phyloP scores from a whole-genome alignment of 2,888 invertebrate species.

The Himalopsyche kuldschensis region DNA sequence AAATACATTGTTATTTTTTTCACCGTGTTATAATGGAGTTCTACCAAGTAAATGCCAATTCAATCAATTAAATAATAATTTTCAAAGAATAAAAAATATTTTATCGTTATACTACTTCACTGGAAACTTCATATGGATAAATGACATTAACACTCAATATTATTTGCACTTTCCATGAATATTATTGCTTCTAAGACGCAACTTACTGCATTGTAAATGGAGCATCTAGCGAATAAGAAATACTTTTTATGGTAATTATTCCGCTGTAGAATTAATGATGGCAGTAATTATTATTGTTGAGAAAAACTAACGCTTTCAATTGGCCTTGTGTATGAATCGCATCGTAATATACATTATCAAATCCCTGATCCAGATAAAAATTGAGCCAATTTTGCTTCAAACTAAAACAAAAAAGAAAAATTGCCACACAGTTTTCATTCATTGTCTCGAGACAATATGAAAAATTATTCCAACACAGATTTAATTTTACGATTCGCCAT shows the following conservation, averaged over 20 bases:
- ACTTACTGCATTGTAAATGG: not conserved
- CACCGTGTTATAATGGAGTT: too few relatives aligned
- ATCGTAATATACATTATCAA: not conserved
- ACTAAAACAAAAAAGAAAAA: not conserved
- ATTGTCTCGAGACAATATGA: not conserved
- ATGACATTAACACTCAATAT: too few relatives aligned
- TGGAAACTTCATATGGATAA: too few relatives aligned
- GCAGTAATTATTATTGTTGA: not conserved
- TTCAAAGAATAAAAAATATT: too few relatives aligned
- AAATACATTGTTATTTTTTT: too few relatives aligned
- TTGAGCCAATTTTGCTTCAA: not conserved
- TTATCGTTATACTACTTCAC: too few relatives aligned
- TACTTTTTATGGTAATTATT: not conserved
- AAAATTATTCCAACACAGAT: not conserved
- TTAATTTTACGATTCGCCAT: not conserved
- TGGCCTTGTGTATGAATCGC: not conserved
- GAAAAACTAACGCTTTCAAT: not conserved
- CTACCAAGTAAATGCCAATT: too few relatives aligned
- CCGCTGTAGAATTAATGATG: not conserved
- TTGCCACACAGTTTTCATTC: not conserved
- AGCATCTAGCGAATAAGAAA: not conserved
- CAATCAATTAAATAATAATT: too few relatives aligned
- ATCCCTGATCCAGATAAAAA: not conserved
- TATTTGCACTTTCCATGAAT: too few relatives aligned
- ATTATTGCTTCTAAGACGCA: too few relatives aligned